Percentiles rank a stretch among this genome's conserved stretches.
These are phyloP conservation scores for Pilophorus perplexus DNA, from an alignment of 2,888 invertebrate genomes.

Conservation along the genomic window DNA sequence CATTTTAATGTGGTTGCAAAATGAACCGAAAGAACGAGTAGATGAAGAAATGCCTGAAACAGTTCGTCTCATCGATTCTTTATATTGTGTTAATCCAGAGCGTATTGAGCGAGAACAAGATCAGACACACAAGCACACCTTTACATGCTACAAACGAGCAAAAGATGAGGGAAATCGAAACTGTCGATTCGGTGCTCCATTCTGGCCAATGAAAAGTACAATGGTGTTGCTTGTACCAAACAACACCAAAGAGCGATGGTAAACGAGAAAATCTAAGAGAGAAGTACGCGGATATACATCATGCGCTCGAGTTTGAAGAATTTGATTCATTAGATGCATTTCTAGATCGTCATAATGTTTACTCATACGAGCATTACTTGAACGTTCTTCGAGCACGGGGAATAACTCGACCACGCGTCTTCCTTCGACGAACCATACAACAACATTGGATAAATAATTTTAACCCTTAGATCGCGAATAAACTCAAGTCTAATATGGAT, in stretches of 20 bases:
- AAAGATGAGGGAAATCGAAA: no score
- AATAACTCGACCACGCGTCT: conserved; percentile 46
- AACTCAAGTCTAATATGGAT: conserved; percentile 40
- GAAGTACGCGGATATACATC: not conserved
- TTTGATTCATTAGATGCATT: not conserved
- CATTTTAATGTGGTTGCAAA: no score
- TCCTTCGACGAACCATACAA: conserved; percentile 44
- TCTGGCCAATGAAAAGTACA: no score
- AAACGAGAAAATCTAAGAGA: not conserved
- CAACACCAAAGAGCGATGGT: not conserved
- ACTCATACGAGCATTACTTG: conserved; percentile 44
- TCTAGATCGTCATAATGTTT: not conserved
- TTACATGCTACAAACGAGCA: no score
- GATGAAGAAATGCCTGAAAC: no score
- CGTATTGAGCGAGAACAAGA: no score
- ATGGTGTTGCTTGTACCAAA: no score
- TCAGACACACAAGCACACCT: no score
- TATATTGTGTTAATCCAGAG: no score
- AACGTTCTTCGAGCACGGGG: conserved; percentile 48
- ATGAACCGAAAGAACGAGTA: no score
- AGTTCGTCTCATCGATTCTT: no score
- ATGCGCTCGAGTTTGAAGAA: not conserved
- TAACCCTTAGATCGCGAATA: conserved; percentile 48
- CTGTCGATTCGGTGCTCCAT: no score
- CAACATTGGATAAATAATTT: conserved; percentile 48